A percentile compares a stretch with the other conserved stretches of the same genome.
Evolutionary conservation across 1,140 invertebrate genomes (phyloP).

Genomic region (Trissolcus basalis): DNA sequence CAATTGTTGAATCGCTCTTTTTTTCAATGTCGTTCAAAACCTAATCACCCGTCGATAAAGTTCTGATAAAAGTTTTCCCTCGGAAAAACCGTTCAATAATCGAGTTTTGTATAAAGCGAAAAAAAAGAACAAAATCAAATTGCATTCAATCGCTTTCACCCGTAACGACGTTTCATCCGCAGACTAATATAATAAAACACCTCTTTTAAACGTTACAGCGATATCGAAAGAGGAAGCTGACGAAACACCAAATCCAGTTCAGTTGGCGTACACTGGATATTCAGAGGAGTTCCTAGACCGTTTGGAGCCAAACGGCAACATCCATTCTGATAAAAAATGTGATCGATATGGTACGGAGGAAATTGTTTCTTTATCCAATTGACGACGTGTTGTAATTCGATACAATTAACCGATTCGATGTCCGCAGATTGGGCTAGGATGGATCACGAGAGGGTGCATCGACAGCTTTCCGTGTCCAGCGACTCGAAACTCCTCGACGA

Average conservation of each 20-base stretch:
- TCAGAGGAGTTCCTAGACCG: constrained; percentile 93
- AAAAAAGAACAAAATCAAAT: too few relatives aligned
- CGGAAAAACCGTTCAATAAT: too few relatives aligned
- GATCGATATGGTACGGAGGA: constrained; percentile 65
- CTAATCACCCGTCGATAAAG: too few relatives aligned
- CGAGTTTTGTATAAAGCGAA: too few relatives aligned
- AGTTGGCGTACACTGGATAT: constrained; percentile 91
- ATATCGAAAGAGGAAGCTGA: constrained; percentile 87
- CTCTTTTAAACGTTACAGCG: constrained; percentile 75
- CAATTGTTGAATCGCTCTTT: too few relatives aligned
- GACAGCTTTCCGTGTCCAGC: constrained; percentile 91
- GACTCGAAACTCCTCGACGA: constrained; percentile 92
- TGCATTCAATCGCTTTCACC: too few relatives aligned
- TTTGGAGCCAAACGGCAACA: constrained; percentile 91
- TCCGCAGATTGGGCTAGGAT: constrained; percentile 86
- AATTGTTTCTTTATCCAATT: too few relatives aligned
- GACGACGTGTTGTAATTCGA: neutral
- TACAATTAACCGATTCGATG: neutral
- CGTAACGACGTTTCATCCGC: too few relatives aligned
- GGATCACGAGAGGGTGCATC: constrained; percentile 87
- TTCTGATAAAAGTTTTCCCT: too few relatives aligned
- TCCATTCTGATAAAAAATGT: constrained; percentile 79
- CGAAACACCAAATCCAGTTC: constrained; percentile 79
- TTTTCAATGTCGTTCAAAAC: too few relatives aligned
- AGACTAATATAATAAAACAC: constrained; percentile 9